A percentile compares a stretch with the other conserved stretches of the same genome.
Conservation (phyloP, 2,797 vertebrate species). For the Triplophysa bombifrons region DNA sequence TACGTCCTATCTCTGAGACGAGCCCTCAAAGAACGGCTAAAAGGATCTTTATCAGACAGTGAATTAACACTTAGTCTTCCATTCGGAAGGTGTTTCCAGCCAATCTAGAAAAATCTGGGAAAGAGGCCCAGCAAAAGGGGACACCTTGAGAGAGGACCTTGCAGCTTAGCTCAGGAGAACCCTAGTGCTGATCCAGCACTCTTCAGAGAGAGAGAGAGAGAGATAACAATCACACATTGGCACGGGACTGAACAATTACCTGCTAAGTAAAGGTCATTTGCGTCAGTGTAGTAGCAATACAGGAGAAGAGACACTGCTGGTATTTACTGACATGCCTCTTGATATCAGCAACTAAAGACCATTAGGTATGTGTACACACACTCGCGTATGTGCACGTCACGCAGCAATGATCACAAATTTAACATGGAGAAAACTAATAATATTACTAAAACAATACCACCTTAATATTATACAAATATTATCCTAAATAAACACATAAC, state of each 20-base stretch:
- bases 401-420: neutral
- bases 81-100: conserved; percentile 99
- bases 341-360: conserved; percentile 17
- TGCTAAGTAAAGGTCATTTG: conserved; percentile 87
- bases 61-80: conserved; percentile 99
- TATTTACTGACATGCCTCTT: conserved; percentile 40
- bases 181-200: conserved; percentile 95
- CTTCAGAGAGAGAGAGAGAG: conserved; percentile 75
- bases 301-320: conserved; percentile 33
- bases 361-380: conserved; percentile 11
- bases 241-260: conserved; percentile 83
- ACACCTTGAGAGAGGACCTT: conserved; percentile 99
- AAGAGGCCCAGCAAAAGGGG: conserved; percentile 91
- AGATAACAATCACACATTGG: conserved; percentile 67
- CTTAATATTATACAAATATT: neutral
- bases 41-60: conserved; percentile 98
- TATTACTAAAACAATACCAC: too few species aligned
- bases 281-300: conserved; percentile 68
- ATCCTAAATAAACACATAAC: neutral
- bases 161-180: conserved; percentile 82
- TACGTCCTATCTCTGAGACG: conserved; percentile 96
- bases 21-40: conserved; percentile 94
- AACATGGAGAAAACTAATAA: neutral
- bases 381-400: neutral
- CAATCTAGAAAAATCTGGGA: conserved; percentile 98